Percentiles rank a stretch among this genome's conserved stretches.
These are phyloP conservation scores for Globicephala melas DNA, from an alignment of 2,113 vertebrate species.

Conservation along the genomic window DNA sequence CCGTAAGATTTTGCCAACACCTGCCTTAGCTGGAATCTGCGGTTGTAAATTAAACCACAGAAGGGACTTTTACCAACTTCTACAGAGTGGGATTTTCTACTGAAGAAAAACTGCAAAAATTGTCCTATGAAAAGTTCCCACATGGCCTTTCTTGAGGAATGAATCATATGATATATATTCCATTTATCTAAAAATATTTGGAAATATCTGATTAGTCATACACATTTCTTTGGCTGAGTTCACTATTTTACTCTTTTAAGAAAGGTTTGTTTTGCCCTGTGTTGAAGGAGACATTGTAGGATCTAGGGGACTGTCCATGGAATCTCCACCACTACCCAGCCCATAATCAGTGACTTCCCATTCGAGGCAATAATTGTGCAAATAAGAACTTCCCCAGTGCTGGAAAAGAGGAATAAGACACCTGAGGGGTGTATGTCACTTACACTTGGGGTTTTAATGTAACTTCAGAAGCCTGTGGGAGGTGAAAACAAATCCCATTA, in stretches of 20 bases:
- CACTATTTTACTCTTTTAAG: not conserved
- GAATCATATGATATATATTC: not conserved
- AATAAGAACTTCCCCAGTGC: not conserved
- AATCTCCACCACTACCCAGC: too few species aligned
- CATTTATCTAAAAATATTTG: not conserved
- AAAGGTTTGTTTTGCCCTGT: not conserved
- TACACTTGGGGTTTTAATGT: not conserved
- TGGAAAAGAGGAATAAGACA: not conserved
- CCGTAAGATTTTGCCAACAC: slow-evolving; percentile 35
- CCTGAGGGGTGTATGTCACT: not conserved
- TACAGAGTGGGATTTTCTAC: not conserved
- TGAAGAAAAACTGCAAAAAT: not conserved
- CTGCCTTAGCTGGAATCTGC: slow-evolving; percentile 12
- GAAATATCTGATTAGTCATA: not conserved
- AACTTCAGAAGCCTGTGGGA: not conserved
- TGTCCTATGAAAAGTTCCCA: not conserved
- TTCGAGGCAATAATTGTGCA: not conserved
- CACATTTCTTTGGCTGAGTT: not conserved
- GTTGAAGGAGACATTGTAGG: not conserved
- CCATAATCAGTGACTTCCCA: not conserved
- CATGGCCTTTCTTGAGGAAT: not conserved
- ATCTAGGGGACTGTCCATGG: not conserved
- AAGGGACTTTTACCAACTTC: not conserved
- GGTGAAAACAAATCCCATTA: not conserved
- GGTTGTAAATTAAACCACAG: slow-evolving; percentile 44